These are phyloP conservation scores for Oncorhynchus gorbuscha DNA, from an alignment of 2,113 vertebrate genomes.

Conservation along the genomic window DNA sequence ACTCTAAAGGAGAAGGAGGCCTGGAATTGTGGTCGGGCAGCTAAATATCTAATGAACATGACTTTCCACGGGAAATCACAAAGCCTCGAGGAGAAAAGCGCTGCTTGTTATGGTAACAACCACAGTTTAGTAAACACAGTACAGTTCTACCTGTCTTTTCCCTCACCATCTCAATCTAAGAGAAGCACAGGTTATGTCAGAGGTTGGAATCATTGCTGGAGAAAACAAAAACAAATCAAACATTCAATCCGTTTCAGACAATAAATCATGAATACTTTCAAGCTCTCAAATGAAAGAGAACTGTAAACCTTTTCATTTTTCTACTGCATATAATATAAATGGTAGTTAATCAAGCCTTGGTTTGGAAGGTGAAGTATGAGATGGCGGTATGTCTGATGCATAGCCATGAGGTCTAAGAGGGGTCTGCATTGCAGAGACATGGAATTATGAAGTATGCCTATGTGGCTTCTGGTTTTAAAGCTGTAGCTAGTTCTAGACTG, in stretches of 20 bases:
- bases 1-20: conserved; percentile 73
- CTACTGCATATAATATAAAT: conserved; percentile 5
- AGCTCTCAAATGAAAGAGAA: conserved; percentile 10
- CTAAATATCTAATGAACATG: conserved; percentile 70
- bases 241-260: conserved; percentile 21
- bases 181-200: conserved; percentile 62
- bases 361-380: conserved; percentile 41
- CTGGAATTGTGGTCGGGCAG: conserved; percentile 79
- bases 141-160: background rate
- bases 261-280: conserved; percentile 45
- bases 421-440: background rate
- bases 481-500: background rate
- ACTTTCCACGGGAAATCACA: conserved; percentile 65
- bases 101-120: conserved; percentile 64
- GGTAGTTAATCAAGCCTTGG: conserved; percentile 47
- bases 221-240: conserved; percentile 5
- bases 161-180: conserved; percentile 46
- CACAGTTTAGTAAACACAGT: conserved; percentile 55
- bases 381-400: conserved; percentile 12
- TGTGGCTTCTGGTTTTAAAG: background rate
- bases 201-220: conserved; percentile 29
- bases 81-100: conserved; percentile 63
- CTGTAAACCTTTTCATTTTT: conserved; percentile 37
- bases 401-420: background rate
- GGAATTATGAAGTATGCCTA: background rate